Evolutionary conservation across 2,113 vertebrate species (phyloP), one percentile per base, ranked within the genome.

Genomic region (Embiotoca jacksoni): DNA sequence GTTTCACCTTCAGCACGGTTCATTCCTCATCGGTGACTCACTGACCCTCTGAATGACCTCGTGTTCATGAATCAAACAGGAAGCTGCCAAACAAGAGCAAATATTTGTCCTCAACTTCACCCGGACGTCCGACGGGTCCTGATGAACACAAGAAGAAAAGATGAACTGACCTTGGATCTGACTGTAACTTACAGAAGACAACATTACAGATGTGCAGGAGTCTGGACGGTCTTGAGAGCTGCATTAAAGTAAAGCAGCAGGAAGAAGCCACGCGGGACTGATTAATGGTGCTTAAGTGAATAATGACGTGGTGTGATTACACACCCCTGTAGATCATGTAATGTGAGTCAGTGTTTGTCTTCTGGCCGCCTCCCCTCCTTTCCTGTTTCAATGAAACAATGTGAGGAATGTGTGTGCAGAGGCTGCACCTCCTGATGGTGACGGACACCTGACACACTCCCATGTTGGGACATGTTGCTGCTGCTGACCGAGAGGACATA

Each of bases 371-470:
- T 55, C 33, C 60, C 1, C 14, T 13, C 37, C 59, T 59, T 66
- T 30, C 14, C n/a, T n/a, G n/a, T n/a, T n/a, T n/a, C n/a, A 56
- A 36, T 2, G 5, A 1, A 78, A 86, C 76, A 78, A 91, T 90
- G 88, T 49, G 35, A 78, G 52, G 79, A 91, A 94, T 89, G 87
- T 77, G 82, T 72, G 85, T 78, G 80, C 73, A 63, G 56, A 64
- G n/a, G 6, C 63, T 39, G 37, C 50, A 37, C 49, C 54, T 67
- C 66, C 73, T 80, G 44, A 52, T 44, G 56, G 59, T 69, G 71
- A 75, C 67, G 55, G 47, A 75, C 67, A 56, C 41, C 37, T 47
- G 44, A 8, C 44, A 60, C 57, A 35, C 1, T 31, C 60, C 78
- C 87, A 86, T 75, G 89, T 61, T 56, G 16, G 11, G 84, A 78